Conservation (phyloP, 2,888 invertebrate genomes). For the Deilephila elpenor region DNA sequence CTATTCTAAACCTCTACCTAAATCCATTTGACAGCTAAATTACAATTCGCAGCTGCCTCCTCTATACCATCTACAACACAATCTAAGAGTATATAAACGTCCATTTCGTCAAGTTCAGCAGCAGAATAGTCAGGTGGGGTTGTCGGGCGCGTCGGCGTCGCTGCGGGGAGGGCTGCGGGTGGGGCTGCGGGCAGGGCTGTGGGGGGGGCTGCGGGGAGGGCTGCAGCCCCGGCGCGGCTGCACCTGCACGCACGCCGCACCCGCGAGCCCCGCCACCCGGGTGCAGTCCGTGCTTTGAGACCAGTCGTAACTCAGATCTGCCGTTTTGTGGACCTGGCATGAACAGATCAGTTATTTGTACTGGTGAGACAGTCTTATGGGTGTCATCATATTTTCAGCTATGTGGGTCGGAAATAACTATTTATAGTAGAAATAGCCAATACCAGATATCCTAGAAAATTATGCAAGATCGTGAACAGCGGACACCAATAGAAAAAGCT, state of each 20-base stretch:
- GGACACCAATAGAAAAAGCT: no score
- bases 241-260: constrained; percentile 56
- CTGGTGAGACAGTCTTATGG: background rate
- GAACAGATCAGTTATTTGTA: constrained; percentile 22
- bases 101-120: background rate
- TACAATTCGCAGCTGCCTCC: background rate
- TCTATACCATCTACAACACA: background rate
- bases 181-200: constrained; percentile 29
- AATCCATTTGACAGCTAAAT: no score
- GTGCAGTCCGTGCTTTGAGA: constrained; percentile 44
- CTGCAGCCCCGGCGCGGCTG: constrained; percentile 52
- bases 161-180: constrained; percentile 38
- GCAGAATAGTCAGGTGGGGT: constrained; percentile 26
- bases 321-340: background rate
- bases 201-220: constrained; percentile 28
- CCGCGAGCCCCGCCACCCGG: constrained; percentile 54
- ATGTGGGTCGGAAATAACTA: no score
- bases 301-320: background rate
- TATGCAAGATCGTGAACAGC: no score
- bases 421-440: no score
- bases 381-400: no score
- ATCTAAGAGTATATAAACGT: background rate
- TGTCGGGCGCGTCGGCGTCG: constrained; percentile 33
- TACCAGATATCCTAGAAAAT: no score
- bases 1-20: no score